These are phyloP conservation scores for Carcharodon carcharias DNA, from an alignment of 2,797 vertebrate genomes.

Conservation along the genomic window DNA sequence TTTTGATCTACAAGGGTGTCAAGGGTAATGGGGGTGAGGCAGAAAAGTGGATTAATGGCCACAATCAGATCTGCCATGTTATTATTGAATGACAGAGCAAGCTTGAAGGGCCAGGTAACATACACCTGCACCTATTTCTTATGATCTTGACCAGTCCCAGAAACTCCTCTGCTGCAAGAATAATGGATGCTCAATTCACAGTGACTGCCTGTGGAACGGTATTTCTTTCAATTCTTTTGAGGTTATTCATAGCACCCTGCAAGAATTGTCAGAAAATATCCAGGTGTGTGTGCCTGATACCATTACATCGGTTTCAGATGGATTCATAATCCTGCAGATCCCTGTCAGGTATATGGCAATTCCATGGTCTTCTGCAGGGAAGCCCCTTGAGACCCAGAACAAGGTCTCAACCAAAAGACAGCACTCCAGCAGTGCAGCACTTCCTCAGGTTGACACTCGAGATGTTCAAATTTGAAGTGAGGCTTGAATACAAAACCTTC, in stretches of 20 bases:
- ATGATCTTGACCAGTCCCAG: not conserved
- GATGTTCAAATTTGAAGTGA: not conserved
- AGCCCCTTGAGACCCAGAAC: not conserved
- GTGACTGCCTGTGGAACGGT: not conserved
- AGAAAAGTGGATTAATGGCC: too few species aligned
- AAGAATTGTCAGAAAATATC: not conserved
- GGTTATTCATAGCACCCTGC: not conserved
- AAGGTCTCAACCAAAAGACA: not conserved
- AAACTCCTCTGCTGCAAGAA: not conserved
- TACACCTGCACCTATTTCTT: too few species aligned
- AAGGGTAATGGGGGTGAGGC: too few species aligned
- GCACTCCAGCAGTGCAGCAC: not conserved
- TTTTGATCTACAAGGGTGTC: too few species aligned
- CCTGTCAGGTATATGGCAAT: not conserved
- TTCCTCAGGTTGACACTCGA: not conserved
- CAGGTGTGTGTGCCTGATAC: not conserved
- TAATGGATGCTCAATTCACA: not conserved
- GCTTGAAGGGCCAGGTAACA: too few species aligned
- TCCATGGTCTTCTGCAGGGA: not conserved
- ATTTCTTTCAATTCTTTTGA: not conserved
- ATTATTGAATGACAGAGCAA: too few species aligned
- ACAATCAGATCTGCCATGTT: too few species aligned
- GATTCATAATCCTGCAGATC: not conserved
- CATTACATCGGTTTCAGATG: not conserved
- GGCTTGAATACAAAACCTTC: not conserved